Evolutionary conservation across 2,888 invertebrate species (phyloP), one percentile per base, ranked within the genome.

Genomic region (Litoditis marina): DNA sequence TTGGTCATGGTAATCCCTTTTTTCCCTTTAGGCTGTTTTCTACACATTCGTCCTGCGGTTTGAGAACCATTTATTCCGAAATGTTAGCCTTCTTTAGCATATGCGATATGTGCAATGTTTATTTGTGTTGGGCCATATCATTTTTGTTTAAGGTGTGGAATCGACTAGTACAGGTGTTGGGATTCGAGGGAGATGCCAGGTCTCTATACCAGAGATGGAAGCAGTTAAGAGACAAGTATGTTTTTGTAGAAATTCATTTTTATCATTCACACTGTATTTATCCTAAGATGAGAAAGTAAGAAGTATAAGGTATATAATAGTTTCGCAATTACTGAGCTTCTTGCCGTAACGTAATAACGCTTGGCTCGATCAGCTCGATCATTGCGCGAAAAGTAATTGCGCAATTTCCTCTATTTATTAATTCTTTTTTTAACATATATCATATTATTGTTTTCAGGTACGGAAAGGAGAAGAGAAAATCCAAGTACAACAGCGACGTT

Each of bases 381-480:
- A n/a, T n/a, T n/a, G n/a, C n/a, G n/a, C n/a, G n/a, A n/a, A n/a
- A 52, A 52, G 11, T n/a, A 1, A 11, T 47, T 47, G 11, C 16
- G 22, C 19, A 22, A 47, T 47, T 47, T 19, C 19, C 25, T 47
- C 19, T 1, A 47, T 19, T 47, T 13, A n/a, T 16, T 16, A 11
- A 36, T 36, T 36, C n/a, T 36, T n/a, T n/a, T 36, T 16, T 36
- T 36, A 11, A 36, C n/a, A n/a, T 36, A 13, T 36, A 13, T 52
- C 19, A 19, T 34, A 3, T 30, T 50, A 39, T 31, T n/a, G 39
- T 0, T 63, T 66, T 19, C 34, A 71, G 71, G 50, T 72, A 77
- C 44, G 79, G 79, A 47, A 79, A 79, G 46, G 79, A 79, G 65
- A 79, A 78, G 55, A 64, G 74, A 60, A 79, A 79, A 63, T 55